phyloP scores from a whole-genome alignment of 2,797 vertebrate genomes.

The Pristis pectinata region DNA sequence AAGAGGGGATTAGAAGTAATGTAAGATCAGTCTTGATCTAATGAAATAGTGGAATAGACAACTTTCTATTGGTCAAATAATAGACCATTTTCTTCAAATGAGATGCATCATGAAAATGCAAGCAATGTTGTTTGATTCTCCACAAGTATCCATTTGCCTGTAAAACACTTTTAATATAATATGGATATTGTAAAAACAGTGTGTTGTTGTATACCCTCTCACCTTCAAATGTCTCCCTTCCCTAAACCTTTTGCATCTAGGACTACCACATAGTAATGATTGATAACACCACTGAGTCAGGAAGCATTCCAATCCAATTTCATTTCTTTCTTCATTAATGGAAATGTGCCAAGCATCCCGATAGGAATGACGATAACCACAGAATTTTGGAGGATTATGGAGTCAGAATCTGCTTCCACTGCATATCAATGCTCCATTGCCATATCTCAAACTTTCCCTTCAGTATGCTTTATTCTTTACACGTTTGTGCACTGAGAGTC shows the following conservation, averaged over 20 bases:
- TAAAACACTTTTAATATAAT: not conserved
- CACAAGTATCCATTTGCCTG: not conserved
- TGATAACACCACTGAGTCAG: not conserved
- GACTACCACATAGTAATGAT: not conserved
- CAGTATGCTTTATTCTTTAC: not conserved
- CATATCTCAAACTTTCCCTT: not conserved
- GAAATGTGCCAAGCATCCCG: too few species aligned
- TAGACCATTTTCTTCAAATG: not conserved
- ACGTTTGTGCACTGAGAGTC: not conserved
- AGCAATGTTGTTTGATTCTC: not conserved
- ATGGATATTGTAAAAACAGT: not conserved
- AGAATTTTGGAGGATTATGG: too few species aligned
- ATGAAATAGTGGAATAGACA: not conserved
- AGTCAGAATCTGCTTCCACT: too few species aligned
- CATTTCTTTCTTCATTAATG: too few species aligned
- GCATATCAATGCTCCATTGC: not conserved
- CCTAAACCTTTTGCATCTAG: not conserved
- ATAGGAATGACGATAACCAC: too few species aligned
- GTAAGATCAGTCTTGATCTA: not conserved
- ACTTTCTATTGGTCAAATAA: too few species aligned
- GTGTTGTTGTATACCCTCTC: not conserved
- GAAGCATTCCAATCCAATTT: not conserved
- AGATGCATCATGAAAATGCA: not conserved
- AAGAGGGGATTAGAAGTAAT: not conserved
- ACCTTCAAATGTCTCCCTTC: not conserved